Conservation (phyloP, 2,888 invertebrate genomes). For the Epirrhoe alternata region DNA sequence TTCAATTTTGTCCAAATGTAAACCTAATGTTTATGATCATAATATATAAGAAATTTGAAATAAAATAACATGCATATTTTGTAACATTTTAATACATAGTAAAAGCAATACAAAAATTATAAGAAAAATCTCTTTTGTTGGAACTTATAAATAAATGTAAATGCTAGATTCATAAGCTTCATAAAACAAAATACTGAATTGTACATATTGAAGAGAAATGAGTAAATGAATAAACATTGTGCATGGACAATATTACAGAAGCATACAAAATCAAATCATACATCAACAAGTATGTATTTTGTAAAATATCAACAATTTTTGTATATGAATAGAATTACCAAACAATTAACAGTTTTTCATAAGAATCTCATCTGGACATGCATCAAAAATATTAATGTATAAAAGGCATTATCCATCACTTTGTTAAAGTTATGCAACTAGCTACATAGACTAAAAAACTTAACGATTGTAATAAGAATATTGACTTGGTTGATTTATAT, state of each 20-base stretch:
- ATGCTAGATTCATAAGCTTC: conserved; percentile 41
- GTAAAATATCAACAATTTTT: conserved; percentile 34
- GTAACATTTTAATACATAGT: conserved; percentile 36
- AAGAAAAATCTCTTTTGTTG: conserved; percentile 20
- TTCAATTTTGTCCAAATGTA: conserved; percentile 53
- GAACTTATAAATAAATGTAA: conserved; percentile 30
- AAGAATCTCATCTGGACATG: conserved; percentile 26
- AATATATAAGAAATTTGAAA: conserved; percentile 19
- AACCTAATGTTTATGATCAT: conserved; percentile 40
- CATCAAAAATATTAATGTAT: conserved; percentile 26
- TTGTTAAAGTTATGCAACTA: conserved; percentile 29
- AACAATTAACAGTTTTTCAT: conserved; percentile 32
- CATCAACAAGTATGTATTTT: conserved; percentile 32
- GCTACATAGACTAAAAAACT: conserved; percentile 21
- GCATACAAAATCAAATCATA: conserved; percentile 17
- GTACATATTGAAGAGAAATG: neutral
- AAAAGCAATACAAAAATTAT: conserved; percentile 41
- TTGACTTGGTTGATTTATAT: conserved; percentile 22
- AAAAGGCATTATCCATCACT: conserved; percentile 34
- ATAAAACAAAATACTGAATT: conserved; percentile 21
- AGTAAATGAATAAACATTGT: conserved; percentile 18
- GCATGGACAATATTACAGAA: conserved; percentile 24
- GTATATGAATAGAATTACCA: conserved; percentile 27
- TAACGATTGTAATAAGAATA: conserved; percentile 25
- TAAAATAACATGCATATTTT: conserved; percentile 23